Evolutionary conservation across 2,797 vertebrate genomes (phyloP).

Genomic region (Falco peregrinus): DNA sequence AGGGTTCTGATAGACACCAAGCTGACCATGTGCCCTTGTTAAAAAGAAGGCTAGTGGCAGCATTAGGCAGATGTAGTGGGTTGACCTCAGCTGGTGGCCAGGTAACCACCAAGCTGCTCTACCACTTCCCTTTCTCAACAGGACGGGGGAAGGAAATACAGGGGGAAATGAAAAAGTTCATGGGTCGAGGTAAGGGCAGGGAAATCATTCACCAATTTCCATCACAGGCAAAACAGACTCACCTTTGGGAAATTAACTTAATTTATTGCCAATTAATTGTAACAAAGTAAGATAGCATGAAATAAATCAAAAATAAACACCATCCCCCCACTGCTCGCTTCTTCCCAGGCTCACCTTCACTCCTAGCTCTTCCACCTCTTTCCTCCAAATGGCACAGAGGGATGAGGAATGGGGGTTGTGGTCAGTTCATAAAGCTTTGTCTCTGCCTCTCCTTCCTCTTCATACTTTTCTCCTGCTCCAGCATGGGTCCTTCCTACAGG

Average conservation of each 20-base stretch:
- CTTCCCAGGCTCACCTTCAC: not conserved
- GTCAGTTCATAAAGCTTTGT: not conserved
- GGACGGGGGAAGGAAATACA: not conserved
- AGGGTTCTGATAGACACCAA: not conserved
- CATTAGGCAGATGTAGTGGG: not conserved
- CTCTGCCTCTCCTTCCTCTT: not conserved
- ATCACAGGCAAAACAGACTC: not conserved
- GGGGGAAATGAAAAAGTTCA: not conserved
- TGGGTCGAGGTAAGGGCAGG: too few relatives aligned
- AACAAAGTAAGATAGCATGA: not conserved
- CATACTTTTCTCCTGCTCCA: not conserved
- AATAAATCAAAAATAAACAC: not conserved
- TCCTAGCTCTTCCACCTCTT: not conserved
- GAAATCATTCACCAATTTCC: too few relatives aligned
- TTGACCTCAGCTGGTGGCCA: not conserved
- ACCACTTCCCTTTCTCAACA: not conserved
- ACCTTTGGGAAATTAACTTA: not conserved
- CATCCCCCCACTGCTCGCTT: fast-evolving
- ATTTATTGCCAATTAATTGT: too few relatives aligned
- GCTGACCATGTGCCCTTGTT: not conserved
- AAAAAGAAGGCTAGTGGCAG: not conserved
- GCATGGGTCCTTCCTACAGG: not conserved
- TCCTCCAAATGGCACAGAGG: fast-evolving
- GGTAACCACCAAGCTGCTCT: not conserved
- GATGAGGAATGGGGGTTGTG: not conserved